These are phyloP conservation scores for Sciaenops ocellatus DNA, from an alignment of 2,797 vertebrate species.

Conservation along the genomic window DNA sequence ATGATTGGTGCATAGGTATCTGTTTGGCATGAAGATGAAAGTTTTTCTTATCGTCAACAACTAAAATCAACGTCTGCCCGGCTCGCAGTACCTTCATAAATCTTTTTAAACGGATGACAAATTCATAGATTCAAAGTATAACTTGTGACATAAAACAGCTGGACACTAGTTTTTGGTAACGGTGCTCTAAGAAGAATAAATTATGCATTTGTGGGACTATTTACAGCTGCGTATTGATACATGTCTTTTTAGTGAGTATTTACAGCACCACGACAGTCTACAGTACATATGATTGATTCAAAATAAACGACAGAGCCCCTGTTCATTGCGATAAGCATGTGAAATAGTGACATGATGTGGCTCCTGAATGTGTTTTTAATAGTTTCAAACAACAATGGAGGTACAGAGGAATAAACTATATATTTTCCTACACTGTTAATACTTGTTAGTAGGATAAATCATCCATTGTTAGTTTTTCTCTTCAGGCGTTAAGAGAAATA, in stretches of 20 bases:
- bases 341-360: neutral
- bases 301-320: neutral
- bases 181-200: neutral
- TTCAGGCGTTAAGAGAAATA: neutral
- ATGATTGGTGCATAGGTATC: neutral
- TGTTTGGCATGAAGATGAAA: conserved; percentile 5
- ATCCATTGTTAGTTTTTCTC: neutral
- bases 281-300: neutral
- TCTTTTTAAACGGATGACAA: neutral
- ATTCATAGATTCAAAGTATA: neutral
- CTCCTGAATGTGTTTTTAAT: neutral
- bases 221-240: neutral
- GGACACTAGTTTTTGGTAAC: neutral
- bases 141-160: neutral
- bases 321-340: neutral
- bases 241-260: neutral
- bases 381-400: neutral
- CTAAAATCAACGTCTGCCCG: neutral
- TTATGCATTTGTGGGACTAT: neutral
- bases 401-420: neutral
- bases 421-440: neutral
- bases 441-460: neutral
- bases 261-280: neutral
- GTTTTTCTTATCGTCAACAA: neutral
- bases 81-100: neutral